A percentile compares a stretch with the other conserved stretches of the same genome.
Conservation (phyloP, 2,797 vertebrate species). For the Channallabes apus region DNA sequence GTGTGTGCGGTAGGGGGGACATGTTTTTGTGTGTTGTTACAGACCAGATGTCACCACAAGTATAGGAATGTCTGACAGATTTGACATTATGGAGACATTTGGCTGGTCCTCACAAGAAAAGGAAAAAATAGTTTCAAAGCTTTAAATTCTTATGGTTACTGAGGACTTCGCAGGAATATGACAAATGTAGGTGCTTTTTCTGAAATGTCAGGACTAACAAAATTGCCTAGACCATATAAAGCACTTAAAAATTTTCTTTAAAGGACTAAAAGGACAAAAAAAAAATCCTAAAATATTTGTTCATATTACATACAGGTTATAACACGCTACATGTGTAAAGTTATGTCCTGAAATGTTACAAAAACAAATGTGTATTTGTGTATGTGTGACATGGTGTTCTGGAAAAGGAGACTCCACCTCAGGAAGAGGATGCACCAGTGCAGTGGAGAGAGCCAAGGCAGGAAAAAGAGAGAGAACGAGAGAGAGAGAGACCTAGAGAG, state of each 20-base stretch:
- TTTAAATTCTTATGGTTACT: not conserved
- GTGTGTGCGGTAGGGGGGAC: not conserved
- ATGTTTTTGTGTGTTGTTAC: not conserved
- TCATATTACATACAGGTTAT: not conserved
- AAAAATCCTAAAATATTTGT: not conserved
- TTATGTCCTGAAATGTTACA: not conserved
- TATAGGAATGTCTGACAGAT: conserved; percentile 8
- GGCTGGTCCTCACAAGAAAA: too few relatives aligned
- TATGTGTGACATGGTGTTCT: conserved; percentile 62
- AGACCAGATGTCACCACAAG: conserved; percentile 2
- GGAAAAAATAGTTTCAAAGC: not conserved
- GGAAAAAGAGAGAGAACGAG: conserved; percentile 50
- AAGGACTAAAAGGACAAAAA: too few relatives aligned
- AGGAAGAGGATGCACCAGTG: conserved; percentile 83
- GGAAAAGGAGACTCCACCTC: conserved; percentile 79
- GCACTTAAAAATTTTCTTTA: too few relatives aligned
- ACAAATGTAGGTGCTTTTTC: not conserved
- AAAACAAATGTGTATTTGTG: conserved; percentile 58
- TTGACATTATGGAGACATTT: not conserved
- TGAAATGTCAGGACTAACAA: not conserved
- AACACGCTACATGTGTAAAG: not conserved
- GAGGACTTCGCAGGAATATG: not conserved
- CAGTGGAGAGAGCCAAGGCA: conserved; percentile 73
- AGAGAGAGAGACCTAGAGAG: conserved; percentile 15
- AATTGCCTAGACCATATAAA: not conserved